Percentiles rank a stretch among this genome's conserved stretches.
Conservation (phyloP, 2,113 vertebrate species). For the Phylloscopus trochilus region DNA sequence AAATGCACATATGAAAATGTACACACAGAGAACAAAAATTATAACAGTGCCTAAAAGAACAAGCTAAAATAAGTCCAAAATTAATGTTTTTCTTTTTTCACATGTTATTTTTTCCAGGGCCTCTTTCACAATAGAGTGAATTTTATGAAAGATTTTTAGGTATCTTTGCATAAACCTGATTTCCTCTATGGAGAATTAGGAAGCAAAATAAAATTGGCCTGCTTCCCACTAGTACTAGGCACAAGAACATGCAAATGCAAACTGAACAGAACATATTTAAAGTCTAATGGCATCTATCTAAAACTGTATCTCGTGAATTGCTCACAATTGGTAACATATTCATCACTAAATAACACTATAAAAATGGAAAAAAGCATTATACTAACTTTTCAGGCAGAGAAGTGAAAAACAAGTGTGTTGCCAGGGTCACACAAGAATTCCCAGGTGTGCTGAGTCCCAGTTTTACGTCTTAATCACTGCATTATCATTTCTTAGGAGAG, state of each 20-base stretch:
- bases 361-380: not conserved
- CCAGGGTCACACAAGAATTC: conserved; percentile 4
- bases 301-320: not conserved
- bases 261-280: not conserved
- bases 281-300: not conserved
- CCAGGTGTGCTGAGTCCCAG: not conserved
- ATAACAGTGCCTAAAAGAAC: not conserved
- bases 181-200: not conserved
- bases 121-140: not conserved
- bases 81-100: not conserved
- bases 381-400: conserved; percentile 21
- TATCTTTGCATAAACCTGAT: not conserved
- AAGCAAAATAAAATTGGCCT: not conserved
- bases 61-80: not conserved
- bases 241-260: not conserved
- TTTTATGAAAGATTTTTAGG: not conserved
- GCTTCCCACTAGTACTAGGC: not conserved
- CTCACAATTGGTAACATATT: not conserved
- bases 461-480: conserved; percentile 16
- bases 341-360: not conserved
- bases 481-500: conserved; percentile 49
- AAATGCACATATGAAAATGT: not conserved
- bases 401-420: not conserved
- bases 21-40: not conserved
- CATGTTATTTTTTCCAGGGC: not conserved